Evolutionary conservation across 2,797 vertebrate species (phyloP).

Genomic region (Etheostoma perlongum): DNA sequence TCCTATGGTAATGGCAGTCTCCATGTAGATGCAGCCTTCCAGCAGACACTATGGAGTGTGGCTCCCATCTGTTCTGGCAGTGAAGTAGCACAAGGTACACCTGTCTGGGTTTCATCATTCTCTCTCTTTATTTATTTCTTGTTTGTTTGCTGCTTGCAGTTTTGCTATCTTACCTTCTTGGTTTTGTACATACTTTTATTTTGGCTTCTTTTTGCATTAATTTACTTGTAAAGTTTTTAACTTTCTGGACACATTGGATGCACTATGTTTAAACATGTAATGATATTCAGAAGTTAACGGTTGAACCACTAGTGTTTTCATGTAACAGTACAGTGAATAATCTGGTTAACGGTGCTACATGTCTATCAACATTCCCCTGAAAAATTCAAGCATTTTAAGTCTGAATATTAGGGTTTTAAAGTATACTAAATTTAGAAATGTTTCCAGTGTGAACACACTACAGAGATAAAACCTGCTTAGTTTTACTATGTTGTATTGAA

Average conservation of each 20-base stretch:
- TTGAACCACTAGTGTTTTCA: background rate
- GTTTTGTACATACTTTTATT: background rate
- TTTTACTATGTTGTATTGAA: background rate
- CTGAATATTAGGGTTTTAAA: background rate
- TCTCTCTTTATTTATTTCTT: background rate
- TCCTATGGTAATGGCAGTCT: conserved; percentile 92
- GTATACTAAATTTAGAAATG: background rate
- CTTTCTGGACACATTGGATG: background rate
- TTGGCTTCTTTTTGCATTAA: background rate
- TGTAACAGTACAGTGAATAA: background rate
- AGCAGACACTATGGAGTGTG: conserved; percentile 97
- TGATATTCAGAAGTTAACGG: background rate
- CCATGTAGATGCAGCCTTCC: conserved; percentile 95
- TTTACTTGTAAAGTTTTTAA: background rate
- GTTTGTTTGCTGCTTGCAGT: background rate
- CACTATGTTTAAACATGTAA: background rate
- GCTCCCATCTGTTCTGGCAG: conserved; percentile 98
- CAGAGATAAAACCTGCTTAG: background rate
- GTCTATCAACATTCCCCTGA: no score
- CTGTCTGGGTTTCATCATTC: background rate
- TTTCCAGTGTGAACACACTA: background rate
- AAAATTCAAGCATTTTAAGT: background rate
- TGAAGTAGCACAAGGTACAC: conserved; percentile 93
- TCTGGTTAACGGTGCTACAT: background rate
- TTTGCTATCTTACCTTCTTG: background rate